Evolutionary conservation across 2,888 invertebrate genomes (phyloP).

Genomic region (Torymus texanus): DNA sequence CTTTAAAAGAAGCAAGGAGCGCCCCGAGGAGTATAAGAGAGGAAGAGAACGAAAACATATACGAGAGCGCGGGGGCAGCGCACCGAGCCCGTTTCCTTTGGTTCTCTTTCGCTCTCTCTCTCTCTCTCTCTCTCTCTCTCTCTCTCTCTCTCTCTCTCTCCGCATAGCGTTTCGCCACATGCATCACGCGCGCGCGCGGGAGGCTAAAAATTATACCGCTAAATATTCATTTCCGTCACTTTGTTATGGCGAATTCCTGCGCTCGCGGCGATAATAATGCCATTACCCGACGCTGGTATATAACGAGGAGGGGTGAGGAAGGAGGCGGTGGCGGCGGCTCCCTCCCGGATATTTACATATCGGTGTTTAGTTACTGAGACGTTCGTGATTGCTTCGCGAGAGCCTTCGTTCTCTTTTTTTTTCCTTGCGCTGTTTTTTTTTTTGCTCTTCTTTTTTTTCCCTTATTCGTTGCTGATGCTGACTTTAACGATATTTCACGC

Average conservation of each 20-base stretch:
- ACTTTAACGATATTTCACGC: conserved; percentile 3
- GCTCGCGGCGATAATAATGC: conserved; percentile 32
- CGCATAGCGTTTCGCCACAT: conserved; percentile 55
- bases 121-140: too few species aligned
- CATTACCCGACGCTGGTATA: background rate
- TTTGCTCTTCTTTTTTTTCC: background rate
- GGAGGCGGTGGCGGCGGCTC: conserved; percentile 8
- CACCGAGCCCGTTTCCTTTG: conserved; percentile 37
- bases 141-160: too few species aligned
- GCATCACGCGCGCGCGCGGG: conserved; percentile 41
- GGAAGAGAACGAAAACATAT: conserved; percentile 23
- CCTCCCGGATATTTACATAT: conserved; percentile 23
- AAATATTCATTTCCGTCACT: conserved; percentile 57
- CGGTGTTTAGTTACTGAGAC: background rate
- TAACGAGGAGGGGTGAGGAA: background rate
- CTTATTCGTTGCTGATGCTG: background rate
- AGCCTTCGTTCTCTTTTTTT: too few species aligned
- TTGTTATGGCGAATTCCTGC: conserved; percentile 38
- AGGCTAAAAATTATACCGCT: conserved; percentile 45
- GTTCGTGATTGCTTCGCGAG: background rate
- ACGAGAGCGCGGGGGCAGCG: background rate
- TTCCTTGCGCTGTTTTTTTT: too few species aligned
- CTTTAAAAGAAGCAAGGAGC: conserved; percentile 43
- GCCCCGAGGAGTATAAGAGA: conserved; percentile 12
- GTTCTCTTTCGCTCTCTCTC: background rate